phyloP scores from a whole-genome alignment of 2,888 invertebrate genomes.

The Trichopria drosophilae region DNA sequence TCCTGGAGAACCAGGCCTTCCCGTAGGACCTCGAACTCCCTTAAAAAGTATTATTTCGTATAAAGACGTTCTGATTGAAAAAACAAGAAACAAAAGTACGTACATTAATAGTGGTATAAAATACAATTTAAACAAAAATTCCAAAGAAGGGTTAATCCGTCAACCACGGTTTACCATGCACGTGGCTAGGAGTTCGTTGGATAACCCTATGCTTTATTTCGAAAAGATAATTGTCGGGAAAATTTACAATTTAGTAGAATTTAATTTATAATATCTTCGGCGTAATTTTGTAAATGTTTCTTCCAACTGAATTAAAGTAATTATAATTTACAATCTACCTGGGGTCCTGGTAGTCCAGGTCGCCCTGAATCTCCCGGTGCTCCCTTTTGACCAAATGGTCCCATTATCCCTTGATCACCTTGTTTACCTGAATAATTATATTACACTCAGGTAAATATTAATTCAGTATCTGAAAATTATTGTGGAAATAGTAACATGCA shows the following conservation, averaged over 20 bases:
- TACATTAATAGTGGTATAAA: neutral
- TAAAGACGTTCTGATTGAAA: neutral
- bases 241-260: no score
- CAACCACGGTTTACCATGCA: no score
- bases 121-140: neutral
- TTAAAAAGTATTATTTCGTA: conserved; percentile 5
- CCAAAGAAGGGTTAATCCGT: no score
- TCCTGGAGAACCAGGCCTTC: conserved; percentile 72
- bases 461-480: no score
- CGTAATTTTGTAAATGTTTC: no score
- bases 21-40: conserved; percentile 74
- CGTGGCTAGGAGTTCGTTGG: no score
- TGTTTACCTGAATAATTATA: conserved; percentile 63
- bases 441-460: no score
- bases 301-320: no score
- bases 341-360: conserved; percentile 63
- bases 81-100: neutral
- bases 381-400: conserved; percentile 64
- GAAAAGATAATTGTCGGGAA: no score
- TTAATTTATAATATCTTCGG: no score
- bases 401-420: conserved; percentile 70
- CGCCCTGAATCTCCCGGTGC: conserved; percentile 66
- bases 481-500: no score
- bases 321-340: conserved; percentile 44
- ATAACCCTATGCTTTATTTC: no score